Evolutionary conservation across 92 coral and sea anemone genomes (phyloP).

Genomic region (Chrysogorgia sp.): DNA sequence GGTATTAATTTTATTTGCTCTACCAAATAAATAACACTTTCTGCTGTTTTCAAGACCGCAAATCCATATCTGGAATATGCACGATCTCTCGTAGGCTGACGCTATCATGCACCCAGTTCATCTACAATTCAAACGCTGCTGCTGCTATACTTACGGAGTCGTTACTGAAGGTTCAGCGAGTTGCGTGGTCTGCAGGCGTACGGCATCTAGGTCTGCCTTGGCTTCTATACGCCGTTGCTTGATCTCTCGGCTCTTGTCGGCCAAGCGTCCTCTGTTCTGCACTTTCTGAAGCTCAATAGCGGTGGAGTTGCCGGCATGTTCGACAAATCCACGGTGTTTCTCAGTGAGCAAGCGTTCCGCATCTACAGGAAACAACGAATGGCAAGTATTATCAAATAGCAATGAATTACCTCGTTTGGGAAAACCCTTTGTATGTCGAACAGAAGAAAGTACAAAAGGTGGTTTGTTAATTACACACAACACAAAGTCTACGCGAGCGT

Average conservation of each 20-base stretch:
- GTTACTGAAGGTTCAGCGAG: neutral
- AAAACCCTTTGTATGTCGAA: neutral
- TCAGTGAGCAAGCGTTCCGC: slow-evolving; percentile 36
- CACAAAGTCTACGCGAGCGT: neutral
- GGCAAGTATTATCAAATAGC: neutral
- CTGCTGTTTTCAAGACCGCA: too few relatives aligned
- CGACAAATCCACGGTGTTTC: slow-evolving; percentile 32
- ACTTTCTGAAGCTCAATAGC: slow-evolving; percentile 31
- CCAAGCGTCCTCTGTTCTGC: slow-evolving; percentile 24
- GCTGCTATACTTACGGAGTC: slow-evolving; percentile 4
- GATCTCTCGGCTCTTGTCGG: slow-evolving; percentile 30
- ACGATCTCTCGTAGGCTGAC: too few relatives aligned
- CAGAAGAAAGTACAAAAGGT: slow-evolving; percentile 21
- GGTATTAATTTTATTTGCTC: too few relatives aligned
- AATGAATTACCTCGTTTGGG: neutral
- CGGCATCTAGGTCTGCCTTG: slow-evolving; percentile 31
- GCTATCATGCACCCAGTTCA: neutral
- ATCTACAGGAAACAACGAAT: slow-evolving; percentile 13
- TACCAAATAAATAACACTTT: too few relatives aligned
- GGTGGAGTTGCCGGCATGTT: slow-evolving; percentile 37
- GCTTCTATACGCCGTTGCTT: slow-evolving; percentile 27
- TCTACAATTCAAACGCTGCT: too few relatives aligned
- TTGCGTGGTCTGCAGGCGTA: slow-evolving; percentile 16
- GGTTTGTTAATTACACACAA: neutral
- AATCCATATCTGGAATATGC: too few relatives aligned